These are phyloP conservation scores for Eunapius fragilis DNA, from an alignment of 37 sponge, comb jelly and placozoan genomes.

Conservation along the genomic window DNA sequence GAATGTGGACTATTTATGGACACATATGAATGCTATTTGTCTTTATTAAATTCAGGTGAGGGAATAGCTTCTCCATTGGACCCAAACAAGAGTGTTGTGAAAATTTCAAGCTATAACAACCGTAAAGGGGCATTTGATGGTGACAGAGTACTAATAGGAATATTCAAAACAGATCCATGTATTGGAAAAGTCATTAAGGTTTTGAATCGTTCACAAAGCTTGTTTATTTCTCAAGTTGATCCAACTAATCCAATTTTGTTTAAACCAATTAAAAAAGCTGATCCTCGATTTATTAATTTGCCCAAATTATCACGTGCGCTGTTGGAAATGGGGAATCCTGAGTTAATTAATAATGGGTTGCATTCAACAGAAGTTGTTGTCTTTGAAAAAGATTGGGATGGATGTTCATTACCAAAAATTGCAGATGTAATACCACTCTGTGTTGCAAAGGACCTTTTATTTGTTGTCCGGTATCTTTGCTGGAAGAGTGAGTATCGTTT, in stretches of 20 bases:
- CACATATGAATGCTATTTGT: not conserved
- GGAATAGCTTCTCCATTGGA: slow-evolving; percentile 38
- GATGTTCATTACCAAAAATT: slow-evolving; percentile 24
- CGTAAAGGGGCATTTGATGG: slow-evolving; percentile 38
- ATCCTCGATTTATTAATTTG: slow-evolving; percentile 54
- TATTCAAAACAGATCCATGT: not conserved
- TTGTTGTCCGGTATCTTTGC: slow-evolving; percentile 44
- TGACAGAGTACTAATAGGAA: slow-evolving; percentile 31
- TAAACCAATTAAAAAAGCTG: slow-evolving; percentile 35
- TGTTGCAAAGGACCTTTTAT: slow-evolving; percentile 41
- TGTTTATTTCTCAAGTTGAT: slow-evolving; percentile 49
- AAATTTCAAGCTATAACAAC: slow-evolving; percentile 20
- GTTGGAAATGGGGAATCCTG: not conserved
- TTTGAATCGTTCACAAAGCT: not conserved
- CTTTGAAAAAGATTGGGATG: slow-evolving; percentile 12
- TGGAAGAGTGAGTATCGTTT: slow-evolving; percentile 36
- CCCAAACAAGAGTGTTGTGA: not conserved
- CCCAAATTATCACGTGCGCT: slow-evolving; percentile 33
- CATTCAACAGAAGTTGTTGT: slow-evolving; percentile 7
- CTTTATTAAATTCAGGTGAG: not conserved
- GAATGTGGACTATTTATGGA: too few species aligned
- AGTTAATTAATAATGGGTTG: not conserved
- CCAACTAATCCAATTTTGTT: slow-evolving; percentile 42
- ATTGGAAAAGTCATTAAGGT: slow-evolving; percentile 25
- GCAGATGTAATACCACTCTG: slow-evolving; percentile 41